Base-by-base conservation (phyloP, 2,113 vertebrate species). In the Coptodon bakossiorum region DNA sequence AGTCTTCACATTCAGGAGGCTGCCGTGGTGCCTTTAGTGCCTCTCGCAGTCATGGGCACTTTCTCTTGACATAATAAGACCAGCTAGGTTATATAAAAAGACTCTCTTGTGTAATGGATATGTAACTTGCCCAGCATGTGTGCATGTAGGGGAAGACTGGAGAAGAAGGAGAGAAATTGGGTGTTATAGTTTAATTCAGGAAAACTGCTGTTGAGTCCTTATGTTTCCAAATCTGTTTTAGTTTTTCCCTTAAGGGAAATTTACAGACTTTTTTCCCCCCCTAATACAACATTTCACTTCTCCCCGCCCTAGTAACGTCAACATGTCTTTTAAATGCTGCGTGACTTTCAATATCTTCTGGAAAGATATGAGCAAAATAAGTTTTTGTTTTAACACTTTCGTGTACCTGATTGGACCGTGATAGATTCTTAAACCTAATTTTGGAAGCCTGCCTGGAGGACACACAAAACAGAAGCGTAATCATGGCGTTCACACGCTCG, bases 11-110 rank as follows among this genome's bases (percentile, higher is more conserved):
- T 68, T 84, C 13, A 73, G 43, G 78, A 81, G 27, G 17, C 31
- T 19, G 50, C 73, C 4, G 19, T 61, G 66, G 82, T 40, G 82
- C 83, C 87, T 92, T 91, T 61, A 89, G 71, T 63, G 68, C 45
- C 13, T 82, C 54, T 87, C 5, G 82, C 80, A 85, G 38, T 90
- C 90, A 87, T 10, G 16, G 87, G 82, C 76, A 93, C 88, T 88
- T 89, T 90, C 68, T 88, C 73, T 84, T 94, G 92, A 94, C 91
- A 93, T 90, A 92, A 94, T 91, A 92, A 93, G 93, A 94, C 68
- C 92, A 89, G 87, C 81, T 71, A 85, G 79, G 89, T 95, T 95
- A 94, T 88, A 91, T 93, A 95, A 94, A 95, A 94, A 90, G 59
- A 54, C 89, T 90, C 92, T 90, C 92, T 90, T 93, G 94, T 94